Evolutionary conservation across 2,113 vertebrate genomes (phyloP).

Genomic region (Clarias gariepinus): DNA sequence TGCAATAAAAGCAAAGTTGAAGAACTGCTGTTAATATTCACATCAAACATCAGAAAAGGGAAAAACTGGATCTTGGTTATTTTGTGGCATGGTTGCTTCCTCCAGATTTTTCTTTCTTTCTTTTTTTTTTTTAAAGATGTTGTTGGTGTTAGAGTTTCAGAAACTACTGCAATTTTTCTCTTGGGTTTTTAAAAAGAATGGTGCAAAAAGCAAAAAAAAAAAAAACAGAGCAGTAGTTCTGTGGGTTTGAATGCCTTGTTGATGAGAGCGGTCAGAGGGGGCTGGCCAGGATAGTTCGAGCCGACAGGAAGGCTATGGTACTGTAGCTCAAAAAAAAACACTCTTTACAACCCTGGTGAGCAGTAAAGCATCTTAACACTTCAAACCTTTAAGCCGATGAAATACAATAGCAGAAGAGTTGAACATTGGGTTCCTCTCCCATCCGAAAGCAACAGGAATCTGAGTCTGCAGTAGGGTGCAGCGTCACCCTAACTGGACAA

Average conservation of each 20-base stretch:
- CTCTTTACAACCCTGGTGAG: neutral
- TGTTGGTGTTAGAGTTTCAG: neutral
- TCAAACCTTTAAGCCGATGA: neutral
- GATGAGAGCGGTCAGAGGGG: neutral
- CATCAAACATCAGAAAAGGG: neutral
- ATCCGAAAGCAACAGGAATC: neutral
- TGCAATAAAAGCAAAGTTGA: neutral
- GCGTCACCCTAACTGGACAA: neutral
- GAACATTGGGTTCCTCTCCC: no score
- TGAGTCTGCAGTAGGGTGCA: neutral
- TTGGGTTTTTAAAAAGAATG: neutral
- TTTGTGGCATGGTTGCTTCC: neutral
- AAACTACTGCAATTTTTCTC: neutral
- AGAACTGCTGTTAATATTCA: neutral
- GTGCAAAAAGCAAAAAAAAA: neutral
- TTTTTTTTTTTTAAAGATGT: no score
- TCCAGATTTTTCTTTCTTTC: neutral
- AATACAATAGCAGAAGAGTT: no score
- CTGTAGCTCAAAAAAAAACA: neutral
- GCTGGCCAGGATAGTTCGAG: neutral
- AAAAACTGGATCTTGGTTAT: neutral
- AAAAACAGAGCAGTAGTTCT: neutral
- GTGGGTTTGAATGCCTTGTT: neutral
- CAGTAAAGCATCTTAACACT: neutral
- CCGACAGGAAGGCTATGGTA: neutral